Base-by-base conservation (phyloP, 2,113 vertebrate genomes). In the Oreocharis arfaki region DNA sequence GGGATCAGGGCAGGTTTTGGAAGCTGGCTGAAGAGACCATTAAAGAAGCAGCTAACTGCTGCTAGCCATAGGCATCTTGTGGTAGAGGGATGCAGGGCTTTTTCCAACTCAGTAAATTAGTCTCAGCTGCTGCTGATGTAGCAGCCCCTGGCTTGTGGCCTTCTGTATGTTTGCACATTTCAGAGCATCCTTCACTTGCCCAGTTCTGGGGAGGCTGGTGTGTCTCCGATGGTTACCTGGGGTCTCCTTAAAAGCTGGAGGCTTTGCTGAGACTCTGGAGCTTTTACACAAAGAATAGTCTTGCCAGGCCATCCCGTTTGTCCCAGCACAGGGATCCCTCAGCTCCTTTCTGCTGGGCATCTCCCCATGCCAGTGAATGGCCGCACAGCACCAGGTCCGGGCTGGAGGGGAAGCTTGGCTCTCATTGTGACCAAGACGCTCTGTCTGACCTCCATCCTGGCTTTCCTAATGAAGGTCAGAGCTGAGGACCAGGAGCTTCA, bases 271-370 rank as follows among this genome's bases (percentile, higher is more conserved):
- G 16, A 24, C 37, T 50, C 52, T 60, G 27, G 52, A 83, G 27
- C 57, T 87, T 84, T 71, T 44, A 59, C 3, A 9, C 12, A 13
- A 50, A 49, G 35, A 68, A 37, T 7, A 18, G 20, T 69, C 35
- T 56, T 65, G 11, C 20, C 5, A 12, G 55, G 21, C 69, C 81
- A 41, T n/a, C 4, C 0, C 0, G 0, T 47, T 88, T 12, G 4
- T 47, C 18, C 56, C 32, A 39, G 41, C 26, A 57, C 10, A 75
- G 50, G 44, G 44, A 90, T 57, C 26, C 20, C 22, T 80, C 73
- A 37, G 35, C 32, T 61, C 37, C 61, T 91, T 79, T 56, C 56
- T 70, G 4, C 19, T 1, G 1, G 22, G n/a, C 47, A 44, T 67
- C 24, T 15, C 79, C 52, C 21, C 6, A 7, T 50, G 55, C 39